Evolutionary conservation across 30 jellyfish, hydroid and myxozoan species (phyloP), one percentile per base, ranked within the genome.

Genomic region (Morbakka virulenta): DNA sequence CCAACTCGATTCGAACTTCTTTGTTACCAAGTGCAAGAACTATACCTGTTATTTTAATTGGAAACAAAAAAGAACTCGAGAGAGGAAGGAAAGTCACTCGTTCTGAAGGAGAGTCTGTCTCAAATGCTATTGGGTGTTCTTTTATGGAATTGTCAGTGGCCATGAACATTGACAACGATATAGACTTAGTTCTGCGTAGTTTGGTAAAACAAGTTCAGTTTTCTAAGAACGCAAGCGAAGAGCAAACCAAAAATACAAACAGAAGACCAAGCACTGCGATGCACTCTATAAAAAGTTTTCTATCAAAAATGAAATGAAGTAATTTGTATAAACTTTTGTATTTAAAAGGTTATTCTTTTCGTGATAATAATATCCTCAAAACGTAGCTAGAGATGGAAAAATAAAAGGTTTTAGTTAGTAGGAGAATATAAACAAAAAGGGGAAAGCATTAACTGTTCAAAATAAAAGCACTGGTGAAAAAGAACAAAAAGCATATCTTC

Each of bases 71-170:
- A 67, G 97, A 88, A 70, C 76, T 88, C 61, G 91, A 76, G n/a
- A 87, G 69, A 33, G 97, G 93, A 28, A 57, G 95, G 30, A 67
- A 36, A 22, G 93, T 88, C 28, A 52, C 64, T 66, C 52, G 48
- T 6, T 76, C 61, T 32, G 81, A 87, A 2, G 80, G 78, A 22
- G 84, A 81, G 27, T 35, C 64, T 26, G 69, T 88, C 33, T 95
- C 97, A 0, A 33, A 30, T 12, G 67, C 81, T 26, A 69, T 74
- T 50, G 83, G 81, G 12, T 73, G 97, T 35, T 52, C 81, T 2
- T 88, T 74, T 34, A 17, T 73, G 14, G 97, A 88, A 50, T 28
- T 88, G 31, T 88, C 97, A 0, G 87, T 73, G 14, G 97, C 97
- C 28, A 82, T 80, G 35, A 82, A 49, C 68, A n/a, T n/a, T n/a